Evolutionary conservation across 1,140 invertebrate species (phyloP), one percentile per base, ranked within the genome.

Genomic region (Atta cephalotes): DNA sequence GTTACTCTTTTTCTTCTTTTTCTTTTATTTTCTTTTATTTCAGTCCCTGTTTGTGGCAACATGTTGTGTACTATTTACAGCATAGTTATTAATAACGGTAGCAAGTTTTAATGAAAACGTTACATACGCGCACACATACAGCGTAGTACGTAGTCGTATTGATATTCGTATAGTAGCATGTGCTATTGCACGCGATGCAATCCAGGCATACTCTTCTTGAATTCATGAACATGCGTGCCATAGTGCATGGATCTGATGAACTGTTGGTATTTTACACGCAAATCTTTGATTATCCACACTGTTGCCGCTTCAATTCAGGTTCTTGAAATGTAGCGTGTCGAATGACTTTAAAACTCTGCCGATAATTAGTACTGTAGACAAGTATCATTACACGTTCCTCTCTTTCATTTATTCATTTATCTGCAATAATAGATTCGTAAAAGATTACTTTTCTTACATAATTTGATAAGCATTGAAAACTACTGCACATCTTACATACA

Each of bases 21-120:
- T 49, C 9, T 45, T 10, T 9, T 53, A 56, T 6, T 49, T n/a
- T 66, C 7, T 77, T 70, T 53, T 9, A 31, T 39, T 14, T 14
- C 7, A 21, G 21, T 21, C 18, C 16, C 14, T 12, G 5, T 45
- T n/a, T 72, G 14, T 10, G 60, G 81, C 5, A 88, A 89, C 31
- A 53, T 88, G 56, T 78, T 62, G 12, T 16, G 31, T 53, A 68
- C 12, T n/a, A 28, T 49, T 80, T 51, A 65, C 2, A 28, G 71
- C 12, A 31, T 25, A 60, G 35, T 80, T 77, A 87, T 76, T 91
- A 91, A 91, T 92, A 90, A 91, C 89, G 88, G 85, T 87, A 70
- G 86, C 89, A 92, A 93, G 89, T 93, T 93, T 92, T 93, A 92
- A 92, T 92, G 92, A 92, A 93, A 92, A 92, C 81, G 90, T 93